Percentiles rank a stretch among this genome's conserved stretches.
Conservation (phyloP, 2,888 invertebrate genomes). For the Polymixis flavicincta region DNA sequence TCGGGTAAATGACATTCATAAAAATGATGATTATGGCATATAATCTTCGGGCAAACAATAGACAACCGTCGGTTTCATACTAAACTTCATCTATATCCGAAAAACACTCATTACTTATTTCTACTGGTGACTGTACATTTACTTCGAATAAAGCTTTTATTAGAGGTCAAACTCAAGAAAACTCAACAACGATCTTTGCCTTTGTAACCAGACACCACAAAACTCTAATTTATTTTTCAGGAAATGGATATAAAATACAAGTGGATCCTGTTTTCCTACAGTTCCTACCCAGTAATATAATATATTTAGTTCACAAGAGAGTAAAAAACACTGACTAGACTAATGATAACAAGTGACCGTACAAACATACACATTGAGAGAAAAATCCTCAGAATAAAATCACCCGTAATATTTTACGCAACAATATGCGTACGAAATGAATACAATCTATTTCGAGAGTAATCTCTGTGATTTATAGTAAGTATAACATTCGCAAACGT, state of each 20-base stretch:
- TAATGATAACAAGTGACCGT: not conserved
- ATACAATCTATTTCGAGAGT: slow-evolving; percentile 35
- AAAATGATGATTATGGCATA: too few relatives aligned
- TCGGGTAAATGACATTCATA: too few relatives aligned
- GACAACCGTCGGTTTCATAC: too few relatives aligned
- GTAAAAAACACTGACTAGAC: not conserved
- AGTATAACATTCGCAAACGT: slow-evolving; percentile 38
- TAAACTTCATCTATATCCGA: too few relatives aligned
- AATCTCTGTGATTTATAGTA: slow-evolving; percentile 59
- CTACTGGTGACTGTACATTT: not conserved
- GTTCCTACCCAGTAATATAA: not conserved
- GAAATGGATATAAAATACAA: not conserved
- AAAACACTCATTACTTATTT: too few relatives aligned
- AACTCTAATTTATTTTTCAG: not conserved
- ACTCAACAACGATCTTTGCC: not conserved
- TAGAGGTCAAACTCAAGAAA: not conserved
- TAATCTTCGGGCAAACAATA: too few relatives aligned
- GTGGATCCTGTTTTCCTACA: not conserved
- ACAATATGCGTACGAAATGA: slow-evolving; percentile 39
- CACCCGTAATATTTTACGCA: slow-evolving; percentile 16
- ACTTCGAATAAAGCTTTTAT: not conserved
- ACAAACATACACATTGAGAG: slow-evolving; percentile 1
- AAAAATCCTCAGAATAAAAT: slow-evolving; percentile 16
- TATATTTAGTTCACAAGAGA: not conserved
- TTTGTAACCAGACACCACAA: not conserved